A percentile compares a stretch with the other conserved stretches of the same genome.
Evolutionary conservation across 1,140 invertebrate species (phyloP).

Genomic region (Halyomorpha halys): DNA sequence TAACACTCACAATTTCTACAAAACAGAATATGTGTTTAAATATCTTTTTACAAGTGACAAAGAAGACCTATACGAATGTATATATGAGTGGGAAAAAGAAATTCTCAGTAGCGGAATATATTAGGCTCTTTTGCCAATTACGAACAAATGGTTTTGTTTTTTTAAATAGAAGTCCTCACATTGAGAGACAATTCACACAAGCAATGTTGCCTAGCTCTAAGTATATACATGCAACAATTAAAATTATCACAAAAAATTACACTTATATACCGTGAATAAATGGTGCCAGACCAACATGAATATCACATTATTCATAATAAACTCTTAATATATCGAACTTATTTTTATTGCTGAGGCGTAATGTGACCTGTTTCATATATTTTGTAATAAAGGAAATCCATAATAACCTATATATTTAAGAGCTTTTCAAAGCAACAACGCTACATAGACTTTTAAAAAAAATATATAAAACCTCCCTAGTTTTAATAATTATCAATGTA

Average conservation of each 20-base stretch:
- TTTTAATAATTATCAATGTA: not conserved
- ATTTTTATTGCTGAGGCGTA: conserved; percentile 19
- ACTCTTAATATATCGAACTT: conserved; percentile 15
- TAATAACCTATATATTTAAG: not conserved
- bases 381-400: not conserved
- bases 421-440: not conserved
- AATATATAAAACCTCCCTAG: conserved; percentile 7
- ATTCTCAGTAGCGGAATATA: conserved; percentile 1
- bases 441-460: conserved; percentile 3
- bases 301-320: conserved; percentile 21
- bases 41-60: too few relatives aligned
- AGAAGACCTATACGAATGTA: conserved; percentile 6
- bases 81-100: conserved; percentile 6
- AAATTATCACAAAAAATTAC: conserved; percentile 23
- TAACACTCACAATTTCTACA: too few relatives aligned
- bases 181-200: conserved; percentile 11
- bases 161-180: conserved; percentile 5
- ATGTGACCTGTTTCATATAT: conserved; percentile 14
- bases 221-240: conserved; percentile 21
- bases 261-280: conserved; percentile 15
- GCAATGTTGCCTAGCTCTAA: conserved; percentile 10
- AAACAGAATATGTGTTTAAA: too few relatives aligned
- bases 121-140: conserved; percentile 1
- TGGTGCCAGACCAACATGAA: conserved; percentile 21
- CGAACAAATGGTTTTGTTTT: not conserved